phyloP scores from a whole-genome alignment of 1,140 invertebrate genomes.

The Lasaia peninsularis region DNA sequence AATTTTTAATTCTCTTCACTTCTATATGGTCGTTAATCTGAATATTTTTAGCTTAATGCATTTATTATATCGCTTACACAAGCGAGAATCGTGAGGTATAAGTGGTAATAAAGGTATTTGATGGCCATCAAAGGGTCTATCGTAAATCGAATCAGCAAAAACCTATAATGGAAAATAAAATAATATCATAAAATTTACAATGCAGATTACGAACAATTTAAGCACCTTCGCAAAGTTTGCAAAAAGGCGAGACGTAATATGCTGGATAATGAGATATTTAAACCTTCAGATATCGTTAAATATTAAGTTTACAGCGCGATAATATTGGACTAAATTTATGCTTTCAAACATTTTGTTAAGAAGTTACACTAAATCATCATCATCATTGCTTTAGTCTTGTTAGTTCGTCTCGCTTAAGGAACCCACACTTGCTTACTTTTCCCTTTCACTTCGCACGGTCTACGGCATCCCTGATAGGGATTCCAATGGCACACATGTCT shows the following conservation, averaged over 20 bases:
- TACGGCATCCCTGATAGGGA: too few relatives aligned
- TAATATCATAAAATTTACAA: background rate
- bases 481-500: too few relatives aligned
- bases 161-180: background rate
- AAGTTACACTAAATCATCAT: background rate
- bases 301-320: background rate
- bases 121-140: background rate
- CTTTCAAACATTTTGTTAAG: background rate
- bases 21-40: too few relatives aligned
- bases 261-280: background rate
- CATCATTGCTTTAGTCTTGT: too few relatives aligned
- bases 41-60: too few relatives aligned
- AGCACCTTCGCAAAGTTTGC: background rate
- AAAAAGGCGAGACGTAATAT: background rate
- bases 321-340: background rate
- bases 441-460: too few relatives aligned
- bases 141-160: background rate
- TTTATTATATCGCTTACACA: too few relatives aligned
- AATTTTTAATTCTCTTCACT: too few relatives aligned
- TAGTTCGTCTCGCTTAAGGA: too few relatives aligned
- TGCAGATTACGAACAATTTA: background rate
- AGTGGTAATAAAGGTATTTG: too few relatives aligned
- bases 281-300: background rate
- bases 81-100: too few relatives aligned
- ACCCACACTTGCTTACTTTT: too few relatives aligned